Base-by-base conservation (phyloP, 2,888 invertebrate genomes). In the Tinea pellionella region DNA sequence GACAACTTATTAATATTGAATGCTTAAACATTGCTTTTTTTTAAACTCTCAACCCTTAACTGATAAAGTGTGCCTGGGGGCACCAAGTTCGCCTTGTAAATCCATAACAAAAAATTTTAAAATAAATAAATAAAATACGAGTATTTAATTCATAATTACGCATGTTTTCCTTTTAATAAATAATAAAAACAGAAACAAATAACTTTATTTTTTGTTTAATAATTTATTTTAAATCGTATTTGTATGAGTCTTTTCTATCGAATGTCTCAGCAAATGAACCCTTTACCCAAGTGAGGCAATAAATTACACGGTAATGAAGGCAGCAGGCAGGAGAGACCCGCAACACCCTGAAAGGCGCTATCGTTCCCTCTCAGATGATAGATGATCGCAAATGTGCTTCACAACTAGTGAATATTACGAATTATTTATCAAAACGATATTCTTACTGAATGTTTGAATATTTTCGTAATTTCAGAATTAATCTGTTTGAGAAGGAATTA, bases 331-430 rank as follows among this genome's bases (percentile, higher is more conserved):
- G 60, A 65, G 67, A 65, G 63, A 67, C 63, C 64, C 63, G 66
- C 64, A 66, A 64, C 66, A 59, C 59, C 61, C 63, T 61, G 60
- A 57, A 57, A 63, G 64, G 62, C 66, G 63, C 61, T 66, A 65
- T 66, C 66, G 66, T 61, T 66, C 67, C 65, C 67, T 66, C 68
- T 65, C 62, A 61, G 63, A 73, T 77, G 77, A 77, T 77, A 69
- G 74, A 77, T 77, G 74, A 70, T 69, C 68, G 64, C 68, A 71
- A 71, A 73, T 71, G 58, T 57, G 57, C 57, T 57, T 32, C 57
- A 32, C 66, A 66, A 73, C 68, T 71, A 69, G 71, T 74, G 71
- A 74, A 75, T 75, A 75, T 73, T 72, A 72, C 70, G 73, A 60
- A 60, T 61, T 61, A 63, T 75, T 73, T 73, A 73, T 69, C 68